phyloP scores from a whole-genome alignment of 2,797 vertebrate genomes.

The Falco concolor region DNA sequence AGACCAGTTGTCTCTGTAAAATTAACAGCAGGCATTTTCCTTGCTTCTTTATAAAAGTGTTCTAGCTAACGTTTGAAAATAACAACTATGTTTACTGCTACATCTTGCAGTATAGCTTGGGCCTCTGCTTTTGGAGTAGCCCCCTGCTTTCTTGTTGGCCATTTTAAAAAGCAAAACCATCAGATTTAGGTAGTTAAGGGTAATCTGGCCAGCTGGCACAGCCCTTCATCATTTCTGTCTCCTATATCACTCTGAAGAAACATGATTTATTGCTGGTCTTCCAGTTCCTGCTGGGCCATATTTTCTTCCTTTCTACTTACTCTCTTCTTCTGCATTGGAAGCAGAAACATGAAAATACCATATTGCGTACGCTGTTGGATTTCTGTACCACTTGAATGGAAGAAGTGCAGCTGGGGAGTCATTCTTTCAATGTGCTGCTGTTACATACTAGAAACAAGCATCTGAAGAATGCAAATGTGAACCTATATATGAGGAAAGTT shows the following conservation, averaged over 20 bases:
- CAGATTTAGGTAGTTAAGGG: neutral
- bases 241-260: neutral
- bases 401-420: neutral
- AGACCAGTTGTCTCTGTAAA: neutral
- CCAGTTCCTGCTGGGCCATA: neutral
- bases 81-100: neutral
- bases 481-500: neutral
- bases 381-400: neutral
- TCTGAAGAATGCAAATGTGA: neutral
- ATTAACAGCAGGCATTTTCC: conserved; percentile 24
- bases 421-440: neutral
- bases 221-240: neutral
- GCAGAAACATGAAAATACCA: neutral
- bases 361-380: neutral
- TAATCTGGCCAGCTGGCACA: neutral
- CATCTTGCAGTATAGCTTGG: neutral
- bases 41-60: conserved; percentile 24
- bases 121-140: neutral
- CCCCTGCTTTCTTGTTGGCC: neutral
- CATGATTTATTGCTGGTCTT: neutral
- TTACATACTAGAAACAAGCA: neutral
- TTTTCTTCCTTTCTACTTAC: neutral
- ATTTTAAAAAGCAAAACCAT: rapidly evolving
- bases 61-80: neutral
- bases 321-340: neutral